A percentile compares a stretch with the other conserved stretches of the same genome.
phyloP scores from a whole-genome alignment of 2,888 invertebrate species.

The Gymnocheta viridis region DNA sequence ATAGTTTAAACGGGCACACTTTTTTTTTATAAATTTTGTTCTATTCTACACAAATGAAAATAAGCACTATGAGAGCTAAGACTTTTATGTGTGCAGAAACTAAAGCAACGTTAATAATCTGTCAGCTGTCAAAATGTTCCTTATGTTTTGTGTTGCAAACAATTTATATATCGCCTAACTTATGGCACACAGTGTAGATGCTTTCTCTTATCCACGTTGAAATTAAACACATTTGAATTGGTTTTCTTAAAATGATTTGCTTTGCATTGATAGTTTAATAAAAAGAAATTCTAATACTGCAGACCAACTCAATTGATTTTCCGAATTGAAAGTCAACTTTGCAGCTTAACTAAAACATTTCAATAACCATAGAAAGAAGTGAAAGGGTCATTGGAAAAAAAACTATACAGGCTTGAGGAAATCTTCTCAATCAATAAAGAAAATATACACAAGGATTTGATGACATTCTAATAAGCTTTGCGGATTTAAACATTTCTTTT shows the following conservation, averaged over 20 bases:
- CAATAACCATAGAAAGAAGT: constrained; percentile 1
- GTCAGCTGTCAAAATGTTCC: no score
- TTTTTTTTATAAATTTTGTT: no score
- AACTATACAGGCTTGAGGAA: constrained; percentile 12
- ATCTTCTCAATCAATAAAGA: constrained; percentile 49
- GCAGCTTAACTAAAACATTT: constrained; percentile 8
- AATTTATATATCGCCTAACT: no score
- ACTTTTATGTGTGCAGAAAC: no score
- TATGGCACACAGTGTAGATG: no score
- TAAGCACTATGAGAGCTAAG: no score
- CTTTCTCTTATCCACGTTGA: neutral
- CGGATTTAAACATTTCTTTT: constrained; percentile 10
- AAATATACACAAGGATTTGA: constrained; percentile 53
- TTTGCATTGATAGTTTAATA: neutral
- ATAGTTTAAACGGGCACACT: no score
- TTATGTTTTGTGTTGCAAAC: no score
- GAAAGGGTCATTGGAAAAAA: constrained; percentile 22
- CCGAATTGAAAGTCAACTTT: constrained; percentile 30
- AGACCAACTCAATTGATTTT: constrained; percentile 31
- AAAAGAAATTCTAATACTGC: constrained; percentile 1
- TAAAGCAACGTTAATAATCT: no score
- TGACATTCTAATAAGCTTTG: constrained; percentile 51
- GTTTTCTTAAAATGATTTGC: neutral
- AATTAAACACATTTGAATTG: neutral
- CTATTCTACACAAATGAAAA: no score